Evolutionary conservation across 2,113 vertebrate genomes (phyloP), one percentile per base, ranked within the genome.

Genomic region (Muscicapa adusta): DNA sequence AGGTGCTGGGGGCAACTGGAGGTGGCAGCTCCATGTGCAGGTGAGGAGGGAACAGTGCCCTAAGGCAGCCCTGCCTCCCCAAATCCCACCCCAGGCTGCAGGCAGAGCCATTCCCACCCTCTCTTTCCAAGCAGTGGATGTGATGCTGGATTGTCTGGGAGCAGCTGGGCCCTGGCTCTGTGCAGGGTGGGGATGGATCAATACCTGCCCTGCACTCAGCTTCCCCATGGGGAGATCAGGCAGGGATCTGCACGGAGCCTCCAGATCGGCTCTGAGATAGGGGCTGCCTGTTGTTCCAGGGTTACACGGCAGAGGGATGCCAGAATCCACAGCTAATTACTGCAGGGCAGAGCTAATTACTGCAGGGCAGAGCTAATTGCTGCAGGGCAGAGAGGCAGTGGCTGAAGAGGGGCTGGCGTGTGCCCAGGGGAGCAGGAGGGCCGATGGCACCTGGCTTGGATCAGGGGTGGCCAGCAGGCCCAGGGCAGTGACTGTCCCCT

Each of bases 21-120:
- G 66, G 34, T 75, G 83, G 31, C 14, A 53, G 8, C 6, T 31
- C 38, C 33, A 3, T 0, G 0, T 7, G 19, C 0, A 0, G 29
- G 12, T 43, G 88, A 74, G 42, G 28, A 33, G 75, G 18, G 26
- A 42, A 61, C 7, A 24, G 61, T 2, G 1, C 18, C 18, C 6
- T 2, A 13, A 65, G 40, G 50, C 36, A 75, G 67, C 25, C 34
- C 17, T 0, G 1, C 13, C 33, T 45, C 29, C 61, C 51, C 86
- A 73, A 0, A 45, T 72, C 38, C 83, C 56, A 71, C 22, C 45
- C 31, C 19, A 10, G 31, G 61, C 62, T 62, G 17, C 1, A 36
- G 36, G 12, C 3, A 0, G 16, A 36, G 12, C 8, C 26, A 2
- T 54, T 50, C 83, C 62, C 71, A 45, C 5, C 18, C 51, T 24